These are phyloP conservation scores for Catharus ustulatus DNA, from an alignment of 2,797 vertebrate genomes.

Conservation along the genomic window DNA sequence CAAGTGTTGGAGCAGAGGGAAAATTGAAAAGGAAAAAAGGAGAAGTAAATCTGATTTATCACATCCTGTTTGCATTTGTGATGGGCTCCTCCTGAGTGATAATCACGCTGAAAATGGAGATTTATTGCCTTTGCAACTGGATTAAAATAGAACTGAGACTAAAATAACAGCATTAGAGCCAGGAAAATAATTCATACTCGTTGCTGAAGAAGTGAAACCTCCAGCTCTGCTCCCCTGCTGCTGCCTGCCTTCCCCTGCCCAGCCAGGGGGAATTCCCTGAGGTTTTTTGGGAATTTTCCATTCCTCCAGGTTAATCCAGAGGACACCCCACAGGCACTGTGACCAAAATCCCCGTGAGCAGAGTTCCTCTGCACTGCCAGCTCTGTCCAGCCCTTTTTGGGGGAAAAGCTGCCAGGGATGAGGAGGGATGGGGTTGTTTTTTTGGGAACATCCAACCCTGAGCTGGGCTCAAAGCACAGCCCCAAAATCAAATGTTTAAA, in stretches of 20 bases:
- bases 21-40: background rate
- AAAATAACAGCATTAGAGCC: background rate
- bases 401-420: background rate
- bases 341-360: background rate
- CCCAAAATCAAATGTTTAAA: background rate
- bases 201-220: background rate
- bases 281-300: background rate
- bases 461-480: background rate
- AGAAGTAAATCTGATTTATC: background rate
- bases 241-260: background rate
- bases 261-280: background rate
- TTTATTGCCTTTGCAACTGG: background rate
- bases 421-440: background rate
- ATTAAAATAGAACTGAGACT: background rate
- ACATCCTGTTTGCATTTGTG: background rate
- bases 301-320: background rate
- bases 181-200: background rate
- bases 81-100: background rate
- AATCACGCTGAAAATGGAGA: background rate
- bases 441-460: background rate
- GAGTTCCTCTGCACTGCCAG: background rate
- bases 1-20: background rate
- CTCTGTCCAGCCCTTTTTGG: background rate
- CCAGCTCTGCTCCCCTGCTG: background rate
- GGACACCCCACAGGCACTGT: background rate